These are phyloP conservation scores for Steinernema scapterisci DNA, from an alignment of 2,888 invertebrate genomes.

Conservation along the genomic window DNA sequence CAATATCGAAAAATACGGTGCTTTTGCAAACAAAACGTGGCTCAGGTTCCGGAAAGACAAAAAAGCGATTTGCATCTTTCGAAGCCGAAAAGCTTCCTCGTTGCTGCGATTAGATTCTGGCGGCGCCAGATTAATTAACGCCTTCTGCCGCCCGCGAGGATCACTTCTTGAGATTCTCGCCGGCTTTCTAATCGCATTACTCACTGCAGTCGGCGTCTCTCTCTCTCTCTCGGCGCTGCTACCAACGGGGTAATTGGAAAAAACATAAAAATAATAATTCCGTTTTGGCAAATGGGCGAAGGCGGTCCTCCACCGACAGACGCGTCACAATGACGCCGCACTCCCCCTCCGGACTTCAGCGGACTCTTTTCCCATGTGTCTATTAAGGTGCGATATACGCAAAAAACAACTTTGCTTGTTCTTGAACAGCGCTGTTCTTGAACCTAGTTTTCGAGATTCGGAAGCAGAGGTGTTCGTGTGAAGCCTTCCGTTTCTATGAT, in stretches of 20 bases:
- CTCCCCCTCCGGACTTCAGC: background rate
- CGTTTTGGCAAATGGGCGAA: constrained; percentile 13
- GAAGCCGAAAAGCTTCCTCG: background rate
- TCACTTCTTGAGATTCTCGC: background rate
- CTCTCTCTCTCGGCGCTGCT: background rate
- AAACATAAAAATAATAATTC: constrained; percentile 29
- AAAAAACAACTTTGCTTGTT: background rate
- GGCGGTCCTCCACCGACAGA: constrained; percentile 16
- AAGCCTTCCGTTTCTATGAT: background rate
- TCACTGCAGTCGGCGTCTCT: constrained; percentile 12
- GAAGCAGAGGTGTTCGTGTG: too few relatives aligned
- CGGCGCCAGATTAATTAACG: constrained; percentile 1
- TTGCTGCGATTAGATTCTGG: background rate
- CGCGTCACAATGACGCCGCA: constrained; percentile 13
- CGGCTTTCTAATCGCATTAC: constrained; percentile 3
- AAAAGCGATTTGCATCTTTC: background rate
- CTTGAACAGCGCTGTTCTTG: background rate
- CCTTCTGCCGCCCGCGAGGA: background rate
- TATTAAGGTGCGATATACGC: constrained; percentile 6
- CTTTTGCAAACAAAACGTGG: background rate
- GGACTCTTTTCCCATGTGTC: background rate
- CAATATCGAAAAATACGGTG: too few relatives aligned
- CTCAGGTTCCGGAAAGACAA: background rate
- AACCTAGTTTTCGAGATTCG: too few relatives aligned
- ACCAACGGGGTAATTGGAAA: constrained; percentile 18